Base-by-base conservation (phyloP, 2,888 invertebrate species). In the Drosophila lutescens region DNA sequence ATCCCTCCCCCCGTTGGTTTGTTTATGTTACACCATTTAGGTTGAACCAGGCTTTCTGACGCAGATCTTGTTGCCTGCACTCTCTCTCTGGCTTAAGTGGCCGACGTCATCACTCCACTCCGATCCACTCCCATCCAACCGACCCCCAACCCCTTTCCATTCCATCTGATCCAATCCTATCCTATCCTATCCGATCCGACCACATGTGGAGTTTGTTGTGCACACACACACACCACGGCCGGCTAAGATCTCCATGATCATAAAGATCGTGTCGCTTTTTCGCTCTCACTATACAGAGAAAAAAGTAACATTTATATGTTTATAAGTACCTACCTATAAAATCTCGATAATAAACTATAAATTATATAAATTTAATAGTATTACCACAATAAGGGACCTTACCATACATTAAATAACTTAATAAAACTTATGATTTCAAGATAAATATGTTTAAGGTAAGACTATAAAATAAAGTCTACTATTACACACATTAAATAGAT, bases 181-280 rank as follows among this genome's bases (percentile, higher is more conserved):
- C 65, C 67, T 34, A 66, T 53, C 40, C 58, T 17, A 59, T 56
- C 40, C 40, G 40, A 59, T 20, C 43, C 59, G 88, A 79, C 82
- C 82, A 79, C 88, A 83, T 87, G 88, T 83, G 88, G 82, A 76
- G 88, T 83, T 85, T 83, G 88, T 87, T 87, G 86, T 83, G 87
- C 81, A 86, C 69, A 80, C 86, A 85, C 78, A 76, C 67, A 68
- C 57, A 60, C 56, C 41, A 36, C 43, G 23, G 32, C 30, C 20
- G 32, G 34, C 58, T 26, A 54, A 34, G 46, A 43, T 49, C 58
- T 17, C 38, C 36, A 65, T 65, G 63, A 47, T 47, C 54, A 54
- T 66, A 65, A 30, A 20, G 65, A 65, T 65, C 65, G 62, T 36
- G 38, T 67, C 26, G 38, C 4, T 43, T 44, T 47, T 56, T 51